Percentiles rank a stretch among this genome's conserved stretches.
These are phyloP conservation scores for Coelogynopora nodosa DNA, from an alignment of 2,888 invertebrate genomes.

Conservation along the genomic window DNA sequence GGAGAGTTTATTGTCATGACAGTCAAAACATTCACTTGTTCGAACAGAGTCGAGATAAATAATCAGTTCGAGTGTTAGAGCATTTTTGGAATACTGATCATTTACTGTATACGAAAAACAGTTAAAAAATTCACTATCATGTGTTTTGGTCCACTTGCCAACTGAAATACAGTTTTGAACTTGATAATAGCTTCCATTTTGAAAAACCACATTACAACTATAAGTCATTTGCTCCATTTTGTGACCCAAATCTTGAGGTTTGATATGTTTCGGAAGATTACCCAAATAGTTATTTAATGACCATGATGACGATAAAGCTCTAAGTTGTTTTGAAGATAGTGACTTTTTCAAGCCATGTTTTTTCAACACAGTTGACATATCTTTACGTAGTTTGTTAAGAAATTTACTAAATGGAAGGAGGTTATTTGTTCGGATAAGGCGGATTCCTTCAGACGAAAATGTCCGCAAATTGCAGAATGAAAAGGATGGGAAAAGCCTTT, in stretches of 20 bases:
- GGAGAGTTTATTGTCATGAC: conserved; percentile 8
- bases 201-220: conserved; percentile 6
- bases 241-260: neutral
- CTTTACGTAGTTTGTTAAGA: neutral
- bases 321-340: no score
- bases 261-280: conserved; percentile 35
- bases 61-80: conserved; percentile 41
- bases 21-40: conserved; percentile 39
- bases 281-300: neutral
- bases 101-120: conserved; percentile 40
- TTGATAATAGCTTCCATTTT: neutral
- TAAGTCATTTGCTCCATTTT: conserved; percentile 2
- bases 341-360: neutral
- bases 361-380: neutral
- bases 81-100: conserved; percentile 21
- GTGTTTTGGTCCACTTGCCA: conserved; percentile 37
- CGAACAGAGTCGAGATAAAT: conserved; percentile 35
- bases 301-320: conserved; percentile 4
- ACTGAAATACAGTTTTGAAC: neutral
- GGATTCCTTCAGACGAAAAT: conserved; percentile 29
- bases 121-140: conserved; percentile 37
- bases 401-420: neutral
- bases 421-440: conserved; percentile 8
- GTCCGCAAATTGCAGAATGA: conserved; percentile 43
- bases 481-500: conserved; percentile 41